phyloP scores from a whole-genome alignment of 2,888 invertebrate species.

The Lycaena phlaeas region DNA sequence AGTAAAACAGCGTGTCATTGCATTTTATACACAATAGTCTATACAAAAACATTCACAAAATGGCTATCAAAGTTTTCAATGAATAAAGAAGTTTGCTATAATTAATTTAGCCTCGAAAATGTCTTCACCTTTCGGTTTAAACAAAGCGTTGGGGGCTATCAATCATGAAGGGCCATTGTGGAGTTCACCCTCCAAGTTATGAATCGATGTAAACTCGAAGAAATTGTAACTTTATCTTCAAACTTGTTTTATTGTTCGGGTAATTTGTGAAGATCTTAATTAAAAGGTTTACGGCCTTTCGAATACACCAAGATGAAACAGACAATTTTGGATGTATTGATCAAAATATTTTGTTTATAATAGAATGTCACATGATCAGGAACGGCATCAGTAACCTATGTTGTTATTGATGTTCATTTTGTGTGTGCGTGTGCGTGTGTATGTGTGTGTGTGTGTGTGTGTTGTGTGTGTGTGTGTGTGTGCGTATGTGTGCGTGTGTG shows the following conservation, averaged over 20 bases:
- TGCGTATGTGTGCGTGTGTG: too few species aligned
- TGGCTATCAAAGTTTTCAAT: constrained; percentile 11
- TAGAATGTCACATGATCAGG: too few species aligned
- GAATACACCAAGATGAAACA: neutral
- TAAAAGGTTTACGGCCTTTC: constrained; percentile 11
- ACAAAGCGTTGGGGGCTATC: constrained; percentile 21
- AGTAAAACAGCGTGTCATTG: too few species aligned
- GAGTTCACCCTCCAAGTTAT: constrained; percentile 15
- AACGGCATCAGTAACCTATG: too few species aligned
- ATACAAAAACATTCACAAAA: constrained; percentile 1
- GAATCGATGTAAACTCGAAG: constrained; percentile 22
- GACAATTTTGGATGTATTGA: too few species aligned
- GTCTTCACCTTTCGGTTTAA: constrained; percentile 21
- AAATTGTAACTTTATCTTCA: constrained; percentile 23
- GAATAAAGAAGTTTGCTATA: constrained; percentile 15
- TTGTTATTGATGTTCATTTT: too few species aligned
- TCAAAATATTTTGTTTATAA: too few species aligned
- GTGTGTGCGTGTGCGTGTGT: too few species aligned
- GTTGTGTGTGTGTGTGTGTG: too few species aligned
- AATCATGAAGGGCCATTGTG: constrained; percentile 16
- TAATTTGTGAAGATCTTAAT: constrained; percentile 17
- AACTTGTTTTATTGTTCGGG: constrained; percentile 21
- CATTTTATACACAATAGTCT: neutral
- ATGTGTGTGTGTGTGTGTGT: too few species aligned
- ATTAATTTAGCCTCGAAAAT: constrained; percentile 21